phyloP scores from a whole-genome alignment of 2,113 vertebrate genomes.

The Manacus vitellinus region DNA sequence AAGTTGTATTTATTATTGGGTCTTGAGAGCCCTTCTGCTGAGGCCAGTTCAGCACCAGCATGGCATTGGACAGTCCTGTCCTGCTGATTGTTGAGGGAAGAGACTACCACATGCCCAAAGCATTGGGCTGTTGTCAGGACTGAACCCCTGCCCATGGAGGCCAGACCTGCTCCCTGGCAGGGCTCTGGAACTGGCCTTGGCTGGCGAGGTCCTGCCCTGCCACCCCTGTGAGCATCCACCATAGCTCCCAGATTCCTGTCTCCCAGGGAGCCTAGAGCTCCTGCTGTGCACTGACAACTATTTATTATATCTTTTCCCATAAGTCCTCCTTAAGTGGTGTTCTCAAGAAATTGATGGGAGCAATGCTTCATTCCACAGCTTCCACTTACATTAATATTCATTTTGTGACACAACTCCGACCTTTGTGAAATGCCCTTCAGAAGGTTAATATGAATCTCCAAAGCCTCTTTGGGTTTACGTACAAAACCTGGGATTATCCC shows the following conservation, averaged over 20 bases:
- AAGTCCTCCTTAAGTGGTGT: not conserved
- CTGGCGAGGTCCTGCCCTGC: fast-evolving
- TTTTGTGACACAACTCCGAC: not conserved
- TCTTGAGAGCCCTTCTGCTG: not conserved
- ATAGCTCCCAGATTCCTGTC: not conserved
- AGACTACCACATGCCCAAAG: not conserved
- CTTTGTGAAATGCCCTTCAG: slow-evolving; percentile 55
- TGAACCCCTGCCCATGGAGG: fast-evolving
- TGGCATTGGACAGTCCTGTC: fast-evolving
- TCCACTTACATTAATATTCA: not conserved
- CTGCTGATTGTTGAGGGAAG: not conserved
- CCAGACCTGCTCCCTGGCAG: not conserved
- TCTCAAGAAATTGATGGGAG: not conserved
- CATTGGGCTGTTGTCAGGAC: not conserved
- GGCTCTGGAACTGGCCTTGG: not conserved
- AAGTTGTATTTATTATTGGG: not conserved
- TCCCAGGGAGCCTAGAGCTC: not conserved
- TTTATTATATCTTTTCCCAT: not conserved
- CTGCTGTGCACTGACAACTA: not conserved
- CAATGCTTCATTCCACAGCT: not conserved
- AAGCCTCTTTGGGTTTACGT: slow-evolving; percentile 63
- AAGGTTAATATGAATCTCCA: slow-evolving; percentile 57
- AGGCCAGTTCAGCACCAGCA: not conserved
- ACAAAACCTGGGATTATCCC: slow-evolving; percentile 67
- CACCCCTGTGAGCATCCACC: fast-evolving